A percentile compares a stretch with the other conserved stretches of the same genome.
Conservation (phyloP, 1,140 invertebrate genomes). For the Pentalonia nigronervosa region DNA sequence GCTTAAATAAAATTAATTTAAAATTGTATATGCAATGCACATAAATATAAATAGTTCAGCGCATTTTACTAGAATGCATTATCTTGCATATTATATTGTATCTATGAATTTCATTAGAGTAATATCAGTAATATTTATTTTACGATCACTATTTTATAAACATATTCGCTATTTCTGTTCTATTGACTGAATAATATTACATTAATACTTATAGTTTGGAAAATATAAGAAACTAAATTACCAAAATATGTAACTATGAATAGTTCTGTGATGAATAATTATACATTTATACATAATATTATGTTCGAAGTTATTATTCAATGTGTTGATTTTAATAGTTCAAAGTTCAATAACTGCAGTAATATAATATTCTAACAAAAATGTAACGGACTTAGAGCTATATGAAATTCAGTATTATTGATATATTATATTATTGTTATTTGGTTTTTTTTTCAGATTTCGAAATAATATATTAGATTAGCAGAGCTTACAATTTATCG, state of each 20-base stretch:
- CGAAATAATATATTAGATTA: not conserved
- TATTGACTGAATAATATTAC: not conserved
- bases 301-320: not conserved
- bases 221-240: conserved; percentile 23
- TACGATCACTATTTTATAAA: not conserved
- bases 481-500: not conserved
- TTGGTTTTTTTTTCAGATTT: not conserved
- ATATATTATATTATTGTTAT: not conserved
- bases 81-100: not conserved
- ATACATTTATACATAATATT: not conserved
- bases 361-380: not conserved
- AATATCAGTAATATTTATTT: conserved; percentile 15
- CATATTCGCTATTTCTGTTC: not conserved
- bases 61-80: not conserved
- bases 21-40: not conserved
- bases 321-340: not conserved
- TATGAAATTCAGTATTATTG: not conserved
- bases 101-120: conserved; percentile 7
- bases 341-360: not conserved
- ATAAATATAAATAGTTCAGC: not conserved
- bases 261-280: not conserved
- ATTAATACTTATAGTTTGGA: conserved; percentile 15
- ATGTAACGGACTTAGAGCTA: not conserved
- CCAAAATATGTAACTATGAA: not conserved
- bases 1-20: not conserved